phyloP scores from a whole-genome alignment of 2,113 vertebrate genomes.

The Casuarius casuarius region DNA sequence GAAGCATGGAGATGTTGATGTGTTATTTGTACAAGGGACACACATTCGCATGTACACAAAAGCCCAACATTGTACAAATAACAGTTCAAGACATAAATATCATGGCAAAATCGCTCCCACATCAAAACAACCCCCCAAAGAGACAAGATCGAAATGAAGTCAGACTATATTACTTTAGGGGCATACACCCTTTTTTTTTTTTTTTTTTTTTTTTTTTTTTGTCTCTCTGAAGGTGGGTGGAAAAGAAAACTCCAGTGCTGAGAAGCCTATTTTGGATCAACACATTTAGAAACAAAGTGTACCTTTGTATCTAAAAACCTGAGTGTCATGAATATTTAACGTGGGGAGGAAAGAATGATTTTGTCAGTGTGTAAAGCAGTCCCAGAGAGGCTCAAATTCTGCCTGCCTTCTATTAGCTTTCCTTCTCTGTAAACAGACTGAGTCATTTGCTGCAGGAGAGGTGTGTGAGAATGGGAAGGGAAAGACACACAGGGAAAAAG shows the following conservation, averaged over 20 bases:
- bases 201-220: too few relatives aligned
- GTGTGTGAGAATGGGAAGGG: slow-evolving; percentile 25
- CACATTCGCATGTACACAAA: slow-evolving; percentile 45
- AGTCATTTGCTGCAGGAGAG: slow-evolving; percentile 70
- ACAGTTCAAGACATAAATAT: slow-evolving; percentile 58
- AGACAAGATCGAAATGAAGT: slow-evolving; percentile 19
- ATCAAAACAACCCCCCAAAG: slow-evolving; percentile 62
- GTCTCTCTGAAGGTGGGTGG: not conserved
- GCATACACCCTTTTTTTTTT: not conserved
- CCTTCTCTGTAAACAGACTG: slow-evolving; percentile 78
- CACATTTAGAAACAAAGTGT: slow-evolving; percentile 81
- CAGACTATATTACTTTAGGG: not conserved
- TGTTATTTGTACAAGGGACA: slow-evolving; percentile 49
- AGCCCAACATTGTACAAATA: slow-evolving; percentile 44
- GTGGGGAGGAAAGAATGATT: slow-evolving; percentile 75
- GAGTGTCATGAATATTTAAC: slow-evolving; percentile 82
- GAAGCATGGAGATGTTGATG: slow-evolving; percentile 4
- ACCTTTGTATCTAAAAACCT: slow-evolving; percentile 80
- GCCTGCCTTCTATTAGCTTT: slow-evolving; percentile 79
- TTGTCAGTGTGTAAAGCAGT: slow-evolving; percentile 78
- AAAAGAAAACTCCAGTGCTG: slow-evolving; percentile 51
- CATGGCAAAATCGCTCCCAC: slow-evolving; percentile 52
- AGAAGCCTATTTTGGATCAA: slow-evolving; percentile 67
- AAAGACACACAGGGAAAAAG: not conserved
- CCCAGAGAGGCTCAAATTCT: slow-evolving; percentile 76